Evolutionary conservation across 2,113 vertebrate genomes (phyloP).

Genomic region (Picathartes gymnocephalus): DNA sequence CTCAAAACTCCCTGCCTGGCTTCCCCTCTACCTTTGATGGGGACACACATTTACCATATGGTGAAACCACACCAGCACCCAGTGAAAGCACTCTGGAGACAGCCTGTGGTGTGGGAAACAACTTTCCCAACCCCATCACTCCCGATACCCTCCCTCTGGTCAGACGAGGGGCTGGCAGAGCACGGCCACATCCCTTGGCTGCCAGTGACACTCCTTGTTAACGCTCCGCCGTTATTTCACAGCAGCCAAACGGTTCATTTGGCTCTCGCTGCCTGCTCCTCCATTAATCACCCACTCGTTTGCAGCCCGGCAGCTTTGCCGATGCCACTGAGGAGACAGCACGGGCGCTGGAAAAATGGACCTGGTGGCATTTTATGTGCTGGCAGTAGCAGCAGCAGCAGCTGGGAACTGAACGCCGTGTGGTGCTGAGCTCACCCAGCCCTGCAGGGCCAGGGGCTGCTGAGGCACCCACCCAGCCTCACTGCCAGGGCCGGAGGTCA

Average conservation of each 20-base stretch:
- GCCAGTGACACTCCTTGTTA: neutral
- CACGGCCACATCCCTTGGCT: neutral
- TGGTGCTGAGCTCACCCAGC: neutral
- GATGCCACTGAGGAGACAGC: neutral
- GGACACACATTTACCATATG: neutral
- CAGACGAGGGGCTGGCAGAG: neutral
- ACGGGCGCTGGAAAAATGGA: neutral
- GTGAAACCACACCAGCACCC: neutral
- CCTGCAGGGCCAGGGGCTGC: neutral
- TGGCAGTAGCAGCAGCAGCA: neutral
- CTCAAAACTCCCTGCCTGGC: neutral
- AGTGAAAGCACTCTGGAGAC: neutral
- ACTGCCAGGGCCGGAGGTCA: accelerated
- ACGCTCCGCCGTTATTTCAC: neutral
- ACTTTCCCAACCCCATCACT: accelerated
- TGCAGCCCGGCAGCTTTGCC: neutral
- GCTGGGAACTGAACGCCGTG: neutral
- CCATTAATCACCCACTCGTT: slow-evolving; percentile 24
- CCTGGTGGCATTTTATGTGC: neutral
- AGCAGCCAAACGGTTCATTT: neutral
- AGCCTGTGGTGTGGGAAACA: neutral
- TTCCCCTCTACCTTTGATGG: neutral
- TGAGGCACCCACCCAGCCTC: neutral
- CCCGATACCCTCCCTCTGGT: neutral
- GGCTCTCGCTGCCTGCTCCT: neutral